Conservation (phyloP, 2,113 vertebrate species). For the Astur gentilis region DNA sequence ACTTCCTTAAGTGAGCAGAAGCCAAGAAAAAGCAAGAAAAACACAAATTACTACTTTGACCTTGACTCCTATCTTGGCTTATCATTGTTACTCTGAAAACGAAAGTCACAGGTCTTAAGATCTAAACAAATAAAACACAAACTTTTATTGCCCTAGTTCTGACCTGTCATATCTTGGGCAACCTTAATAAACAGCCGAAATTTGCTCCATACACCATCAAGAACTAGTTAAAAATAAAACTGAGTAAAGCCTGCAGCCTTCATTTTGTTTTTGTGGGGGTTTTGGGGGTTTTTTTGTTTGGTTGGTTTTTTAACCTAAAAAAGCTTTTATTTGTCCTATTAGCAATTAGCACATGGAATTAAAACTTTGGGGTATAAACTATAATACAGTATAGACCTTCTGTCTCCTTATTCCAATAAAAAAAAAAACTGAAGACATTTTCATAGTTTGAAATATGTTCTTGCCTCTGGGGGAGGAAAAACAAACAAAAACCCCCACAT, state of each 20-base stretch:
- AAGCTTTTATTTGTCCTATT: neutral
- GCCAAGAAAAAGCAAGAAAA: constrained; percentile 20
- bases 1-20: constrained; percentile 9
- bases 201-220: neutral
- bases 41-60: constrained; percentile 30
- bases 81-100: constrained; percentile 21
- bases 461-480: neutral
- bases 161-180: neutral
- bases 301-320: neutral
- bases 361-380: neutral
- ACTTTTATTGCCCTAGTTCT: constrained; percentile 3
- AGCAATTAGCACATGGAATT: neutral
- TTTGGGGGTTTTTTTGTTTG: too few relatives aligned
- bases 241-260: neutral
- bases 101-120: constrained; percentile 42
- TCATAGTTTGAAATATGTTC: neutral
- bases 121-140: constrained; percentile 29
- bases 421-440: neutral
- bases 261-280: fast-evolving
- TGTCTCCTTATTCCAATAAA: neutral
- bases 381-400: neutral
- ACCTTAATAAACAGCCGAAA: neutral
- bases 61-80: constrained; percentile 51
- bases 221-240: neutral
- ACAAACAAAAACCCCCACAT: neutral